Percentiles rank a stretch among this genome's conserved stretches.
Conservation (phyloP, 1,140 invertebrate genomes). For the Hyles vespertilio region DNA sequence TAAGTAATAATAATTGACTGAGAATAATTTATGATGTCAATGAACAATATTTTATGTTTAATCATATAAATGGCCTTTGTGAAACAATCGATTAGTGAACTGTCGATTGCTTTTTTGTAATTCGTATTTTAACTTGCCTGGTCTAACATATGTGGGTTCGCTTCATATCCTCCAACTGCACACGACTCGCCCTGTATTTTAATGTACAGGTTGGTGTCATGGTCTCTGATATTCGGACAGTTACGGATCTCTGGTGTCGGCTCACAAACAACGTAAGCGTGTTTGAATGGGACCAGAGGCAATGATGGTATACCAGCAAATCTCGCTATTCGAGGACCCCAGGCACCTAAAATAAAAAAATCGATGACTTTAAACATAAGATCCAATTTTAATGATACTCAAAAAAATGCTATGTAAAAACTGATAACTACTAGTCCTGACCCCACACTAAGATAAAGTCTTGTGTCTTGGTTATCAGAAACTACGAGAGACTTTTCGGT, state of each 20-base stretch:
- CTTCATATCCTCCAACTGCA: slow-evolving; percentile 91
- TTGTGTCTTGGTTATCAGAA: no score
- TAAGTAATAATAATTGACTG: no score
- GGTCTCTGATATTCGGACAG: slow-evolving; percentile 89
- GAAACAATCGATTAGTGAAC: no score
- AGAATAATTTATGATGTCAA: no score
- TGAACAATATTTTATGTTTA: no score
- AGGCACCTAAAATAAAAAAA: slow-evolving; percentile 77
- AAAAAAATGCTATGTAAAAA: no score
- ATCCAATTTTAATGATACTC: not conserved
- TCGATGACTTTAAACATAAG: not conserved
- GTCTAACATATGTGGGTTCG: slow-evolving; percentile 87
- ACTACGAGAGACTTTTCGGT: no score
- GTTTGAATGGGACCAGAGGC: slow-evolving; percentile 89
- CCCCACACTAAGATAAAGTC: no score
- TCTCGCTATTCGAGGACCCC: slow-evolving; percentile 84
- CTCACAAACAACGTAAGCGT: slow-evolving; percentile 91
- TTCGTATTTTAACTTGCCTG: slow-evolving; percentile 69
- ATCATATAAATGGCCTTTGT: no score
- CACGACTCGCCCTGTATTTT: slow-evolving; percentile 89
- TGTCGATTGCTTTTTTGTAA: no score
- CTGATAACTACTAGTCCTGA: no score
- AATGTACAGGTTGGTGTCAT: slow-evolving; percentile 90
- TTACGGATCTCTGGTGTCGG: slow-evolving; percentile 83
- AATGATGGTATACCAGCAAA: slow-evolving; percentile 82